phyloP scores from a whole-genome alignment of 1,140 invertebrate genomes.

The Charaxes varanes region DNA sequence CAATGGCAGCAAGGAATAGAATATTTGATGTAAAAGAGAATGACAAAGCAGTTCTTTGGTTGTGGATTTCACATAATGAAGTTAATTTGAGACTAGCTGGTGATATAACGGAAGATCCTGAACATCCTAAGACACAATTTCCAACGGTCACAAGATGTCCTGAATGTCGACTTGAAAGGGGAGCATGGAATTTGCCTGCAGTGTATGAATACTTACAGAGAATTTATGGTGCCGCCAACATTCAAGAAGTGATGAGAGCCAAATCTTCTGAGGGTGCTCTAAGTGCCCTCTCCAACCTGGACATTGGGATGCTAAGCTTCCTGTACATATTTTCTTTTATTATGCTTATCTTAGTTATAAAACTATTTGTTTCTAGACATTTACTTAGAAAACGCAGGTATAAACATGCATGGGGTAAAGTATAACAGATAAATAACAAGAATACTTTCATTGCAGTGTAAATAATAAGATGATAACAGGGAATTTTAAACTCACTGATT shows the following conservation, averaged over 20 bases:
- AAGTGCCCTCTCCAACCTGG: conserved; percentile 56
- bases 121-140: conserved; percentile 93
- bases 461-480: conserved; percentile 6
- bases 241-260: conserved; percentile 58
- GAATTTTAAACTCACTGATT: too few relatives aligned
- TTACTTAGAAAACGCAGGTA: conserved; percentile 82
- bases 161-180: conserved; percentile 77
- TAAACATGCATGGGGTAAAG: conserved; percentile 78
- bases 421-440: conserved; percentile 49
- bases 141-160: conserved; percentile 83
- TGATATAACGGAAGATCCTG: conserved; percentile 92
- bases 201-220: conserved; percentile 85
- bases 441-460: background rate
- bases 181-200: conserved; percentile 80
- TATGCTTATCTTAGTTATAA: conserved; percentile 80
- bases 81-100: conserved; percentile 92
- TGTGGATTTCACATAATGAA: conserved; percentile 96
- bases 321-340: conserved; percentile 71
- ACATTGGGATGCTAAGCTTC: conserved; percentile 67
- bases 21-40: conserved; percentile 80
- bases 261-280: conserved; percentile 25
- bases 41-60: conserved; percentile 90
- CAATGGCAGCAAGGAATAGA: conserved; percentile 82
- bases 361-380: conserved; percentile 82
- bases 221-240: conserved; percentile 79